phyloP scores from a whole-genome alignment of 64 coral and sea anemone genomes.

The Anthopleura sola region DNA sequence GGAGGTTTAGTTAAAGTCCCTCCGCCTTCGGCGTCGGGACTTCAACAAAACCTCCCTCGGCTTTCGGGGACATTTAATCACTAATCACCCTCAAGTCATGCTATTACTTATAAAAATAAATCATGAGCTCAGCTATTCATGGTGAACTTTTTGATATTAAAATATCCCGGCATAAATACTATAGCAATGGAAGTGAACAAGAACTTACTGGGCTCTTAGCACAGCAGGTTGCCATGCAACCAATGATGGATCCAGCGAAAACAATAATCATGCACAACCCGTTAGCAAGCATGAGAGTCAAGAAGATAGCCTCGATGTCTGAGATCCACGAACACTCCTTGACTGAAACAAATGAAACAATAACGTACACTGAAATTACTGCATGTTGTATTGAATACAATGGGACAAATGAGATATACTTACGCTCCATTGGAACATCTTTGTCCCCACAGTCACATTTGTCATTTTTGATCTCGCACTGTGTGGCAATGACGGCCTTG shows the following conservation, averaged over 20 bases:
- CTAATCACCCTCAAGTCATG: too few species aligned
- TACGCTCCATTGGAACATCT: background rate
- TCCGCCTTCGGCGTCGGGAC: too few species aligned
- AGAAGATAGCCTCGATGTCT: conserved; percentile 18
- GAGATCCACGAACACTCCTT: conserved; percentile 3
- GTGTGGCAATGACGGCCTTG: background rate
- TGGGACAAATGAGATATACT: background rate
- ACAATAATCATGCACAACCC: conserved; percentile 5
- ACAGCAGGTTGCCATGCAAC: conserved; percentile 20
- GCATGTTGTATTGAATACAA: too few species aligned
- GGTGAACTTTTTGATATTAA: background rate
- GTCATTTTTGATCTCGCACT: background rate
- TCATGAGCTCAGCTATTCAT: background rate
- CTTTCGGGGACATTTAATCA: too few species aligned
- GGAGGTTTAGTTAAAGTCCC: too few species aligned
- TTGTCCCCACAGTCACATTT: conserved; percentile 12
- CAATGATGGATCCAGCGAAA: conserved; percentile 23
- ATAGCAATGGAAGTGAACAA: background rate
- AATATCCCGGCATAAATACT: background rate
- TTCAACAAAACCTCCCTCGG: too few species aligned
- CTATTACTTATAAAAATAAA: too few species aligned
- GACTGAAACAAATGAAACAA: background rate
- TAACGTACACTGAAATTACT: background rate
- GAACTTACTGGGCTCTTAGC: conserved; percentile 8
- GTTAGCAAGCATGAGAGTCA: background rate